Evolutionary conservation across 2,113 vertebrate species (phyloP), one percentile per base, ranked within the genome.

Genomic region (Gopherus evgoodei): DNA sequence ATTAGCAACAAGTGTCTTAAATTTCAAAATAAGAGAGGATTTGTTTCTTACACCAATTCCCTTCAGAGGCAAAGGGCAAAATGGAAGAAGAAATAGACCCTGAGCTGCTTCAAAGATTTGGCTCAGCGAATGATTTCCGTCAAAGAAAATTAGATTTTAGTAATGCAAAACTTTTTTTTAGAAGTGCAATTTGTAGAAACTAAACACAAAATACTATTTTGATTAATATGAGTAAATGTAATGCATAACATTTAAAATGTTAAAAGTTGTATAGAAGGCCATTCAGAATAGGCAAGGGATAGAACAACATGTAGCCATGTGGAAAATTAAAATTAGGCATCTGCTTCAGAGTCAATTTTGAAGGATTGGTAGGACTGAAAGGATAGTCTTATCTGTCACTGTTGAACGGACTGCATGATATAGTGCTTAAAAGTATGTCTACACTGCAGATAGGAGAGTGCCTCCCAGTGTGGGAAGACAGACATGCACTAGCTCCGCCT

Each of bases 281-380:
- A 78, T 53, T 88, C 25, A 13, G 54, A 94, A 79, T 31, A 85
- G 38, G 27, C 22, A 88, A 29, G 83, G 94, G 8, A 24, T 90
- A 91, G 38, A 8, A 8, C 49, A 84, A 17, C 52, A 87, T 47
- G 44, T 31, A 82, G 52, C 14, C 53, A 44, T 27, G 91, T 42
- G 88, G 75, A 94, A 96, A 89, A 87, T 59, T 83, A 85, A 91
- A 95, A 57, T 11, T 81, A 38, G 84, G 1, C 0, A 1, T 84
- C 91, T 91, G 10, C n/a, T 94, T 90, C 52, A 38, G 14, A 12
- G 52, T 80, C 72, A 12, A 11, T 44, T 42, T 8, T 0, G 0
- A 49, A 84, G 62, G 19, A 57, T 90, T 91, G 57, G 78, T 89
- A 85, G 50, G 6, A 85, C 50, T 89, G 83, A 56, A 91, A 65